Conservation (phyloP, 1,140 invertebrate species). For the Lucilia sericata region DNA sequence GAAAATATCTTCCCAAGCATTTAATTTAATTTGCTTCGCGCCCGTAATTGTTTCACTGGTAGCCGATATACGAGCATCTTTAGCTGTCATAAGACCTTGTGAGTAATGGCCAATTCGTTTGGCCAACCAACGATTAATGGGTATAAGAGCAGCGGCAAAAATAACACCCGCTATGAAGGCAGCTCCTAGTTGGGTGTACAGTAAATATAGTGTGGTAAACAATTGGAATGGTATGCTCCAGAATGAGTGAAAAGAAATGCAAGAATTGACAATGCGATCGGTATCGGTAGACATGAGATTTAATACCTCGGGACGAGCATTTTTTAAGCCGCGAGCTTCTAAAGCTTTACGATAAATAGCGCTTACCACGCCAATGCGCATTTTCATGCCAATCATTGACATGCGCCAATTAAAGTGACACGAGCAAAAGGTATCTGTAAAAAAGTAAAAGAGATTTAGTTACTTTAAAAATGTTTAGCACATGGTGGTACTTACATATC, state of each 20-base stretch:
- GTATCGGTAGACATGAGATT: constrained; percentile 98
- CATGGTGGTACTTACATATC: constrained; percentile 69
- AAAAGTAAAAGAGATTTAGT: constrained; percentile 3
- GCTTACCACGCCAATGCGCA: constrained; percentile 85
- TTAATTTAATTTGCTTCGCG: constrained; percentile 90
- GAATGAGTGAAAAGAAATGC: constrained; percentile 94
- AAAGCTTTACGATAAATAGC: constrained; percentile 90
- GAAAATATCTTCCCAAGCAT: constrained; percentile 95
- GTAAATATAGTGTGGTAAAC: constrained; percentile 82
- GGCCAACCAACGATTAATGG: constrained; percentile 93
- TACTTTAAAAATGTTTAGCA: constrained; percentile 29
- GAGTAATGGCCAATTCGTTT: constrained; percentile 91
- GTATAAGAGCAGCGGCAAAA: constrained; percentile 91
- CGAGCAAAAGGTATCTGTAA: constrained; percentile 78
- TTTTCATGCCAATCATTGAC: constrained; percentile 86
- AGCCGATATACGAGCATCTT: constrained; percentile 90
- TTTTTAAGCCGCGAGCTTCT: constrained; percentile 68
- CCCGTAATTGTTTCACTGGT: constrained; percentile 90
- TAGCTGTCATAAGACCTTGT: constrained; percentile 88
- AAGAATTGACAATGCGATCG: constrained; percentile 94
- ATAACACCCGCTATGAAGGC: constrained; percentile 90
- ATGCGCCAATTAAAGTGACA: constrained; percentile 93
- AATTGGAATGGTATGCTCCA: constrained; percentile 97
- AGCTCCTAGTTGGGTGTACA: constrained; percentile 89
- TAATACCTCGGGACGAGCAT: constrained; percentile 79